phyloP scores from a whole-genome alignment of 2,113 vertebrate species.

The Myotis lucifugus region DNA sequence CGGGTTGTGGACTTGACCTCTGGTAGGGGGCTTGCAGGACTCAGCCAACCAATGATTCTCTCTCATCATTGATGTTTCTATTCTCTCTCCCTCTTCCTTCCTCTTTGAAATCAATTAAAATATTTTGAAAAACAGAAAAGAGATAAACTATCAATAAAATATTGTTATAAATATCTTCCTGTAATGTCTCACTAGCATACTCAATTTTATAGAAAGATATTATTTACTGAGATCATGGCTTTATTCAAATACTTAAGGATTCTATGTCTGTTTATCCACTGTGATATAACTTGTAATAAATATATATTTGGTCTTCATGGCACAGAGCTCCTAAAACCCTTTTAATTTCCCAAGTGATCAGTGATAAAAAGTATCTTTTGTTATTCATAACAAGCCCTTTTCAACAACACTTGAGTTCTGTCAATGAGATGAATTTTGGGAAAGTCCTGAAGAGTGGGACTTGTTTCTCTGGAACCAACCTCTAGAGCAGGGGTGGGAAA shows the following conservation, averaged over 20 bases:
- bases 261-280: not conserved
- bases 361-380: not conserved
- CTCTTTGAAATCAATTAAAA: too few species aligned
- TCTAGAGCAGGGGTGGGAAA: too few species aligned
- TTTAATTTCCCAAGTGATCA: not conserved
- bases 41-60: too few species aligned
- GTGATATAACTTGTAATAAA: not conserved
- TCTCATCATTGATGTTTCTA: too few species aligned
- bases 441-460: not conserved
- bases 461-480: not conserved
- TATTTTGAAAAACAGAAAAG: too few species aligned
- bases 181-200: not conserved
- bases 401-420: not conserved
- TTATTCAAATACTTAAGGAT: slow-evolving; percentile 28
- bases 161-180: not conserved
- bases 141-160: too few species aligned
- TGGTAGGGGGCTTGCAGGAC: too few species aligned
- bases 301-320: not conserved
- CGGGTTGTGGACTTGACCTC: too few species aligned
- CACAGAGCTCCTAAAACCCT: not conserved
- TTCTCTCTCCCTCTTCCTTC: too few species aligned
- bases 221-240: not conserved
- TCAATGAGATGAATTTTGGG: not conserved
- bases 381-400: not conserved
- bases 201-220: slow-evolving; percentile 9